phyloP scores from a whole-genome alignment of 2,888 invertebrate species.

The Melanargia galathea region DNA sequence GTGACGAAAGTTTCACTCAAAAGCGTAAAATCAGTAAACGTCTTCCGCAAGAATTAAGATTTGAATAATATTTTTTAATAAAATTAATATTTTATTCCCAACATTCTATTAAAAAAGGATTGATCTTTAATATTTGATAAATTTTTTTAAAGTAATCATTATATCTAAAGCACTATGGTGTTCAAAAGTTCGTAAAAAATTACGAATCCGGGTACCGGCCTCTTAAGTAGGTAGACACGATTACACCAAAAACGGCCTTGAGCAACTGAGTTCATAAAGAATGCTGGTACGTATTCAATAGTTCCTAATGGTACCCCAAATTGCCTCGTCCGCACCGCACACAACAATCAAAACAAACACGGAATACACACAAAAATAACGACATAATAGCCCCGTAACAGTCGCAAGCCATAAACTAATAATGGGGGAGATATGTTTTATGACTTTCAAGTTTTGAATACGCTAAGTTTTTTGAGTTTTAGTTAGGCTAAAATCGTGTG shows the following conservation, averaged over 20 bases:
- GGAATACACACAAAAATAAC: conserved; percentile 73
- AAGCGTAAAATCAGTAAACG: no score
- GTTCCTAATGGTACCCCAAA: conserved; percentile 67
- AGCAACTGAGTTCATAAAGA: conserved; percentile 46
- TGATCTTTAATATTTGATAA: no score
- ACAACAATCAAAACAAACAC: conserved; percentile 78
- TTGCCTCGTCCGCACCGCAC: conserved; percentile 70
- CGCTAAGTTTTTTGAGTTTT: conserved; percentile 72
- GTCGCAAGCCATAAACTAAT: conserved; percentile 80
- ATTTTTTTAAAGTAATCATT: no score
- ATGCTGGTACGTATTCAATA: conserved; percentile 56
- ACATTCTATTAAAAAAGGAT: no score
- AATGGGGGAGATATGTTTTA: conserved; percentile 82
- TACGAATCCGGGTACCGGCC: no score
- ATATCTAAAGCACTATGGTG: no score
- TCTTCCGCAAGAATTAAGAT: no score
- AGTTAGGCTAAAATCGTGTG: conserved; percentile 69
- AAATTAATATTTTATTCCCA: no score
- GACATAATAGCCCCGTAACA: conserved; percentile 76
- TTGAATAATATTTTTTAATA: no score
- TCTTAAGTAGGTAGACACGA: conserved; percentile 20
- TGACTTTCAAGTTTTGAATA: conserved; percentile 78
- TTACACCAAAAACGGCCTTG: conserved; percentile 42
- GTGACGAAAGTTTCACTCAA: no score
- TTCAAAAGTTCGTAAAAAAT: no score